A percentile compares a stretch with the other conserved stretches of the same genome.
These are phyloP conservation scores for Bugulina stolonifera DNA, from an alignment of 2,888 invertebrate genomes.

Conservation along the genomic window DNA sequence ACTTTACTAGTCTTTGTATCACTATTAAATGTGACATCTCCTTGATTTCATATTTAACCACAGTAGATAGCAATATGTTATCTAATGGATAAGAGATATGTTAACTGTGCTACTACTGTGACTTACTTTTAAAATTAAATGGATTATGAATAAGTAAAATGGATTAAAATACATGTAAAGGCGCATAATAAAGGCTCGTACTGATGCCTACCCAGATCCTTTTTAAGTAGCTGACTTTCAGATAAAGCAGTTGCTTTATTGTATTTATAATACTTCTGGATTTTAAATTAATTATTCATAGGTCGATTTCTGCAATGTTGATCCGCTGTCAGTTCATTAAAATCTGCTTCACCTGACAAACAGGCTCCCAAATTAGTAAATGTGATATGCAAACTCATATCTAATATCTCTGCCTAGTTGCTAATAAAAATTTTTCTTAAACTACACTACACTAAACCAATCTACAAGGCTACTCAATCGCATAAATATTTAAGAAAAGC, in stretches of 20 bases:
- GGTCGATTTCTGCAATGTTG: conserved; percentile 23
- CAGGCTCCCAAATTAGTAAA: conserved; percentile 22
- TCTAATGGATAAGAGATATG: not conserved
- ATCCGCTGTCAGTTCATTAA: conserved; percentile 23
- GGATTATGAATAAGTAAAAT: not conserved
- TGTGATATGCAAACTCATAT: not conserved
- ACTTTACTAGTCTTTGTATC: not conserved
- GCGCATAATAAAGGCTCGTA: not conserved
- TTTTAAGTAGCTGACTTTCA: not conserved
- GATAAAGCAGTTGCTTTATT: not conserved
- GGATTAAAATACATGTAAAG: not conserved
- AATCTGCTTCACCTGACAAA: conserved; percentile 13
- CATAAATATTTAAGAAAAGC: conserved; percentile 23
- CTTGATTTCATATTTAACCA: not conserved
- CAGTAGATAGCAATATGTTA: not conserved
- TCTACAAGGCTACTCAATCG: not conserved
- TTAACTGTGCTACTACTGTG: not conserved
- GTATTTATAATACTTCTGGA: conserved; percentile 22
- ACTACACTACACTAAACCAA: not conserved
- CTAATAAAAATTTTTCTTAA: conserved; percentile 20
- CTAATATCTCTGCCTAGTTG: not conserved
- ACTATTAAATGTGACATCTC: not conserved
- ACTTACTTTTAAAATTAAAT: not conserved
- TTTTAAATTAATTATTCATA: conserved; percentile 24
- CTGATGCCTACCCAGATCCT: not conserved